A percentile compares a stretch with the other conserved stretches of the same genome.
Conservation (phyloP, 2,797 vertebrate genomes). For the Macropodus opercularis region DNA sequence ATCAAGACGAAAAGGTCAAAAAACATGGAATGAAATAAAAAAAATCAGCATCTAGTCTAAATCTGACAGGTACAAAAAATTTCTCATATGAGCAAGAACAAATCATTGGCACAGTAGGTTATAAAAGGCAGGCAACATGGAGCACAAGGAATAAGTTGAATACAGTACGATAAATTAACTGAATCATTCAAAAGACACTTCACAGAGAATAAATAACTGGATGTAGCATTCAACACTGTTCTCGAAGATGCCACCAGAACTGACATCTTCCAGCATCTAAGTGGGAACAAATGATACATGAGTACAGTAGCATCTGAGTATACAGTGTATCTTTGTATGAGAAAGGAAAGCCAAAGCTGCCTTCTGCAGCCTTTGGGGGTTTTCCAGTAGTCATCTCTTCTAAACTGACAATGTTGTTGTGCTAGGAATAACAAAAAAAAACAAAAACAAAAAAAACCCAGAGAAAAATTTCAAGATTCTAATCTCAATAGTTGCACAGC, state of each 20-base stretch:
- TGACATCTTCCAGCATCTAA: slow-evolving; percentile 3
- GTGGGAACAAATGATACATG: slow-evolving; percentile 6
- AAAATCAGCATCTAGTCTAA: slow-evolving; percentile 16
- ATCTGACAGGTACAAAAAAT: slow-evolving; percentile 20
- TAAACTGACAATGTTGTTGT: slow-evolving; percentile 5
- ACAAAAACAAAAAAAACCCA: slow-evolving; percentile 7
- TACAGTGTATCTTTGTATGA: slow-evolving; percentile 14
- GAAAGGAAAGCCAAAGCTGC: slow-evolving; percentile 2
- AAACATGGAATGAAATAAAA: slow-evolving; percentile 14
- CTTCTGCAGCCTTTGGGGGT: slow-evolving; percentile 8
- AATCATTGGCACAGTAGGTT: slow-evolving; percentile 62
- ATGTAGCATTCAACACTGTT: slow-evolving; percentile 22
- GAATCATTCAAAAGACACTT: slow-evolving; percentile 6
- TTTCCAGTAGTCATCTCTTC: slow-evolving; percentile 16
- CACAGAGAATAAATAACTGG: slow-evolving; percentile 29
- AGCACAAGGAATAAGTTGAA: slow-evolving; percentile 21
- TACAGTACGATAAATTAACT: slow-evolving; percentile 34
- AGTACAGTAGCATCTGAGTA: slow-evolving; percentile 10
- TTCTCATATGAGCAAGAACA: slow-evolving; percentile 28
- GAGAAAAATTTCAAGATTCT: neutral
- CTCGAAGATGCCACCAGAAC: neutral
- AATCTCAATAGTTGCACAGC: too few relatives aligned
- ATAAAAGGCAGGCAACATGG: slow-evolving; percentile 40
- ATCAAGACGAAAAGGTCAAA: slow-evolving; percentile 27
- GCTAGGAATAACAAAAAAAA: slow-evolving; percentile 13